These are phyloP conservation scores for Nesidiocoris tenuis DNA, from an alignment of 2,888 invertebrate genomes.

Conservation along the genomic window DNA sequence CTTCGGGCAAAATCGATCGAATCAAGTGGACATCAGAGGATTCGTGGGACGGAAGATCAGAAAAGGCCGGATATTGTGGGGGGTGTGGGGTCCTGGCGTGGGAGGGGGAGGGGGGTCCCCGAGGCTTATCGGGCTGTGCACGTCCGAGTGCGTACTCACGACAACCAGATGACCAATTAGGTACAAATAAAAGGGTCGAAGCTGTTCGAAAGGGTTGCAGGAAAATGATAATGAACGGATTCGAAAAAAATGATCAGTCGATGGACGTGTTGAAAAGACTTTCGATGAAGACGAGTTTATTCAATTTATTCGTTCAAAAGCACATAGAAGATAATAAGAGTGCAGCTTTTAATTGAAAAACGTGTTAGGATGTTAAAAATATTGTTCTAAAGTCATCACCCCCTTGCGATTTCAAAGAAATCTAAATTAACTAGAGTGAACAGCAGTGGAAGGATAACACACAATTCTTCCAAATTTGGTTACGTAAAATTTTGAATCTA, in stretches of 20 bases:
- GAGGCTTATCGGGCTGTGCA: background rate
- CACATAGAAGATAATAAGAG: no score
- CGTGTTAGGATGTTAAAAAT: no score
- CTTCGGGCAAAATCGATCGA: constrained; percentile 31
- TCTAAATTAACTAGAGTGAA: no score
- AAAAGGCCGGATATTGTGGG: constrained; percentile 17
- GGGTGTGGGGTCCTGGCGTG: background rate
- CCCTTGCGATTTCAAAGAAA: no score
- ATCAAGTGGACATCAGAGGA: constrained; percentile 18
- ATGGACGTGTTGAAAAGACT: background rate
- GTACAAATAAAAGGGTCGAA: background rate
- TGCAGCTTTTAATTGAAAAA: no score
- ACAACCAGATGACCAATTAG: background rate
- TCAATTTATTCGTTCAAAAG: no score
- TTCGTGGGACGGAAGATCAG: constrained; percentile 5
- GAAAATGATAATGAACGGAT: background rate
- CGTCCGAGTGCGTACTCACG: background rate
- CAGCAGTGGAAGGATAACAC: no score
- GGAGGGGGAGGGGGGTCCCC: constrained; percentile 3
- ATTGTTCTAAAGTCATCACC: no score
- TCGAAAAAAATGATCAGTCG: background rate
- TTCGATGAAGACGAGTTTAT: no score
- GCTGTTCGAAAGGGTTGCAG: background rate
- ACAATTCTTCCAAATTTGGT: no score
- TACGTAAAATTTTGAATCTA: no score